phyloP scores from a whole-genome alignment of 1,140 invertebrate genomes.

The Plodia interpunctella region DNA sequence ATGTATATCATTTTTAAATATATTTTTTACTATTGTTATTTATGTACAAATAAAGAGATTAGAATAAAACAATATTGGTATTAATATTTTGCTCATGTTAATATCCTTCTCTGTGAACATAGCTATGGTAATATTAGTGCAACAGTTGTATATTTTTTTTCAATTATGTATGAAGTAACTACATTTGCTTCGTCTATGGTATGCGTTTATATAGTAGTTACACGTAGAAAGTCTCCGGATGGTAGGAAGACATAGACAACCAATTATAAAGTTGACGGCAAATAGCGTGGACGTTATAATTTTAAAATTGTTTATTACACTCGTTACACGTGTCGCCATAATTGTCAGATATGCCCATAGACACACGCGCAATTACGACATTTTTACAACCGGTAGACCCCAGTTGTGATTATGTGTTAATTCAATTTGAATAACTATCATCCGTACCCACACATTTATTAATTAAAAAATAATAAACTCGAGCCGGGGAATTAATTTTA shows the following conservation, averaged over 20 bases:
- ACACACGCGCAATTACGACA: not conserved
- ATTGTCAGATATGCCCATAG: not conserved
- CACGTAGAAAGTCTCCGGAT: not conserved
- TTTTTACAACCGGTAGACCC: not conserved
- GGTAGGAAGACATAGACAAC: not conserved
- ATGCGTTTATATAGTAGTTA: not conserved
- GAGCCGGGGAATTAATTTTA: too few relatives aligned
- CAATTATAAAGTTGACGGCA: conserved; percentile 5
- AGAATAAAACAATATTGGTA: too few relatives aligned
- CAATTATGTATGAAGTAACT: not conserved
- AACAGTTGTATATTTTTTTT: not conserved
- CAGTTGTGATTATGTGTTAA: not conserved
- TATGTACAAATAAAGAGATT: too few relatives aligned
- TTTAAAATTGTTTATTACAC: conserved; percentile 6
- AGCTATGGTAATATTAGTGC: too few relatives aligned
- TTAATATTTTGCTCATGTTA: too few relatives aligned
- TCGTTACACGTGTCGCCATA: not conserved
- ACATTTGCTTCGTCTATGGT: not conserved
- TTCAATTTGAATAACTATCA: not conserved
- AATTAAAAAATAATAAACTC: too few relatives aligned
- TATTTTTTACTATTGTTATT: too few relatives aligned
- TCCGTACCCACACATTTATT: not conserved
- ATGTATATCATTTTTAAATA: too few relatives aligned
- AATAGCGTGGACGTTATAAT: not conserved
- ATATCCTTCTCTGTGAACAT: too few relatives aligned